Percentiles rank a stretch among this genome's conserved stretches.
Evolutionary conservation across 2,888 invertebrate species (phyloP).

Genomic region (Yponomeuta sedellus): DNA sequence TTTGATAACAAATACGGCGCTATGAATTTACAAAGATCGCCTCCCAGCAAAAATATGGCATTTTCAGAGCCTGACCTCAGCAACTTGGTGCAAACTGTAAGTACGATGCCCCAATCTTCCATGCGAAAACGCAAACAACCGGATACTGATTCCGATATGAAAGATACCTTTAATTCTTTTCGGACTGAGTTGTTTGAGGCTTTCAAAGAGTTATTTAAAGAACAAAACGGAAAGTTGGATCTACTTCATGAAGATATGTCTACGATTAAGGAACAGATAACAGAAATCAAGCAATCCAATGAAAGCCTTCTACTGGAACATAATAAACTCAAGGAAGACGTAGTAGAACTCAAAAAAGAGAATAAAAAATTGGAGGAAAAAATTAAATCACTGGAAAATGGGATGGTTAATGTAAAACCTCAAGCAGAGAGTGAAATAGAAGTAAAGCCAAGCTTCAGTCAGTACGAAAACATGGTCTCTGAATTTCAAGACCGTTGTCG

Average conservation of each 20-base stretch:
- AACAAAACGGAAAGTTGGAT: background rate
- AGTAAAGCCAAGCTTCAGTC: background rate
- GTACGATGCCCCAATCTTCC: background rate
- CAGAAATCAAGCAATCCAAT: background rate
- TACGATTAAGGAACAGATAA: background rate
- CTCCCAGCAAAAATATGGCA: background rate
- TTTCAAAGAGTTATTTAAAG: background rate
- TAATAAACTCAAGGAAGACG: background rate
- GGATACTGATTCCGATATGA: background rate
- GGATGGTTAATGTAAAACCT: background rate
- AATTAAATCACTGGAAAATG: background rate
- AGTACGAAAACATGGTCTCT: background rate
- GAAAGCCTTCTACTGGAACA: background rate
- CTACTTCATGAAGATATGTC: background rate
- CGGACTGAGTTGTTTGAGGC: background rate
- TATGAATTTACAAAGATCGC: background rate
- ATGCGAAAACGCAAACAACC: background rate
- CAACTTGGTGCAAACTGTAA: background rate
- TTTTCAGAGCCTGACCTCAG: background rate
- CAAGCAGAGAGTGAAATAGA: background rate
- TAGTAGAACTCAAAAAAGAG: background rate
- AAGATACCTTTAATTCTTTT: background rate
- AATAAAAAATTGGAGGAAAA: background rate
- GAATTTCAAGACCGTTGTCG: slow-evolving; percentile 5
- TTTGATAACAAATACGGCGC: background rate